These are phyloP conservation scores for Drosophila gaucha DNA, from an alignment of 2,888 invertebrate genomes.

Conservation along the genomic window DNA sequence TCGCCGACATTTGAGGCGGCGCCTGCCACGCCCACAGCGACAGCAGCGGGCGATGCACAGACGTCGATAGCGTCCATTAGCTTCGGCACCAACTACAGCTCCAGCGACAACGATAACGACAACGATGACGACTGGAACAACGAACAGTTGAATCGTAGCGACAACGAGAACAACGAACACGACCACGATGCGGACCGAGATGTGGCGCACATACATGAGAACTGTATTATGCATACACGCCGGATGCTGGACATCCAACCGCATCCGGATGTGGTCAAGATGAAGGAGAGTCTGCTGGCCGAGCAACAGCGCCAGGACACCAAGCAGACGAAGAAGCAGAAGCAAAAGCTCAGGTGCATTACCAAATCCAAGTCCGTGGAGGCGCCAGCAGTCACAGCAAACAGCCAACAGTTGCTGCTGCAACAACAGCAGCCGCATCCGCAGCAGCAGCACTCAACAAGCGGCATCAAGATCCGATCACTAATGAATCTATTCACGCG, in stretches of 20 bases:
- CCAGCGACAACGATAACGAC: constrained; percentile 26
- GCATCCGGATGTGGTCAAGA: constrained; percentile 82
- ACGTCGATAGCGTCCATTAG: constrained; percentile 73
- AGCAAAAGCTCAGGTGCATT: constrained; percentile 50
- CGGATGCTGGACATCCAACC: constrained; percentile 82
- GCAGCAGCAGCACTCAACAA: constrained; percentile 55
- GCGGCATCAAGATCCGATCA: constrained; percentile 45
- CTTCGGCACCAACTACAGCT: constrained; percentile 72
- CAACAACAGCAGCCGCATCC: constrained; percentile 40
- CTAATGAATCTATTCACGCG: constrained; percentile 69
- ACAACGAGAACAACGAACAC: constrained; percentile 32
- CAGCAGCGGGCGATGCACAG: not conserved
- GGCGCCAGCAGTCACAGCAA: constrained; percentile 9
- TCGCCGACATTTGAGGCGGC: constrained; percentile 18
- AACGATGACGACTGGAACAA: constrained; percentile 33
- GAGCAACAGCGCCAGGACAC: constrained; percentile 63
- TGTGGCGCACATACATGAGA: constrained; percentile 45
- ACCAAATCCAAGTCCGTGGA: constrained; percentile 64
- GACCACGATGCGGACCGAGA: constrained; percentile 6
- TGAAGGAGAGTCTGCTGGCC: constrained; percentile 65
- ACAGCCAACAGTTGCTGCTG: constrained; percentile 33
- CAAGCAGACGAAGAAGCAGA: constrained; percentile 49
- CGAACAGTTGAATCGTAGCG: constrained; percentile 7
- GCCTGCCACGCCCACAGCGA: not conserved
- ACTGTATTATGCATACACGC: constrained; percentile 76